A percentile compares a stretch with the other conserved stretches of the same genome.
Evolutionary conservation across 1,140 invertebrate species (phyloP).

Genomic region (Drosophila nikananu): DNA sequence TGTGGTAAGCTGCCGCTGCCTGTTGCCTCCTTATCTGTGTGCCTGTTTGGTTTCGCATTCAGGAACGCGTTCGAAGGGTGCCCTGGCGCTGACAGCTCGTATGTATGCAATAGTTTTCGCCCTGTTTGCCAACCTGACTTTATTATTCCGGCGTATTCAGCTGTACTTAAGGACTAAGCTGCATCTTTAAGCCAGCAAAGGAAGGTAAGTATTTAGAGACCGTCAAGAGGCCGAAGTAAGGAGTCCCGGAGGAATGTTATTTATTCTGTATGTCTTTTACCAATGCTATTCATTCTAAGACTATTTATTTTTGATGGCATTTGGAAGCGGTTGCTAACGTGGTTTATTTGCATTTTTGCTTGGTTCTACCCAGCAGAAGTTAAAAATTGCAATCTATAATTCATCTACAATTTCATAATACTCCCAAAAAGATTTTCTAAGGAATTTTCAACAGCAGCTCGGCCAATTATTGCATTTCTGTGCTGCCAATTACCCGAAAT

Average conservation of each 20-base stretch:
- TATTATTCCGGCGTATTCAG: slow-evolving; percentile 8
- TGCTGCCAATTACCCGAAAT: background rate
- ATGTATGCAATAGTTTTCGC: slow-evolving; percentile 44
- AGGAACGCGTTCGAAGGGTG: slow-evolving; percentile 31
- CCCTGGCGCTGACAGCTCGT: slow-evolving; percentile 6
- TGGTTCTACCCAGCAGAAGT: background rate
- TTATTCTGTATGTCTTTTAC: background rate
- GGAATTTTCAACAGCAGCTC: background rate
- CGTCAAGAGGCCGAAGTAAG: background rate
- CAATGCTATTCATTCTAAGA: background rate
- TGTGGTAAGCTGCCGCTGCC: slow-evolving; percentile 17
- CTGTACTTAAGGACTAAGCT: slow-evolving; percentile 3
- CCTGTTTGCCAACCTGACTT: background rate
- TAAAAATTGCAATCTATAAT: background rate
- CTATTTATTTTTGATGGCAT: background rate
- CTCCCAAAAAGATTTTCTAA: background rate
- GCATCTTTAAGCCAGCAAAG: background rate
- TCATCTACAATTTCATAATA: background rate
- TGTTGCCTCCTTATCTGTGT: slow-evolving; percentile 47
- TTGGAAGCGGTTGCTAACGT: background rate
- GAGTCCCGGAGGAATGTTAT: background rate
- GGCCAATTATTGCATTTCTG: background rate
- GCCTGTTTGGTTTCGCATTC: slow-evolving; percentile 55
- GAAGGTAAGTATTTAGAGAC: background rate
- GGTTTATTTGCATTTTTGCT: background rate